Evolutionary conservation across 2,797 vertebrate genomes (phyloP).

Genomic region (Coccyzus lansbergi): DNA sequence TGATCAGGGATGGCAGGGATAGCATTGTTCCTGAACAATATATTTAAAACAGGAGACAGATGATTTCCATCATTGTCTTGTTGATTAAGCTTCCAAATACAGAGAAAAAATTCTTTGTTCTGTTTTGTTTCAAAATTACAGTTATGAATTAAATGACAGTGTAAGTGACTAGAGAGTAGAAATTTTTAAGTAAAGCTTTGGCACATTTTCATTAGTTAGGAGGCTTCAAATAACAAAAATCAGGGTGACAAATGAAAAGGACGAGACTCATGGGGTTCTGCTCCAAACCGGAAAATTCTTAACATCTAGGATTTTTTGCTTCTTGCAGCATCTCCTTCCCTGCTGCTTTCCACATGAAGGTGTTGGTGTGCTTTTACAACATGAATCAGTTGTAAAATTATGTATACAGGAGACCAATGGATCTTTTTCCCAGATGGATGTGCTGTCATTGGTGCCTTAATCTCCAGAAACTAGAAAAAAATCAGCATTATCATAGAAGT

Average conservation of each 20-base stretch:
- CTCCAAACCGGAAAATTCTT: not conserved
- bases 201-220: not conserved
- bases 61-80: not conserved
- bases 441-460: not conserved
- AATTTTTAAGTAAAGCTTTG: not conserved
- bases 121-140: not conserved
- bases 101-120: not conserved
- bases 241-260: not conserved
- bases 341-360: not conserved
- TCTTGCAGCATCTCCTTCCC: not conserved
- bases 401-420: not conserved
- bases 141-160: not conserved
- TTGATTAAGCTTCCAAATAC: not conserved
- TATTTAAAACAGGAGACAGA: constrained; percentile 16
- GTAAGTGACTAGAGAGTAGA: not conserved
- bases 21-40: not conserved
- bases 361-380: not conserved
- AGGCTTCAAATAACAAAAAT: not conserved
- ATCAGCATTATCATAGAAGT: not conserved
- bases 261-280: not conserved
- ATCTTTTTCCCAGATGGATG: not conserved
- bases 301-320: not conserved
- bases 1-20: too few relatives aligned
- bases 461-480: not conserved
- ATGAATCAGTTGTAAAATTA: not conserved